Conservation (phyloP, 2,797 vertebrate genomes). For the Mormyrops boulengeri region DNA sequence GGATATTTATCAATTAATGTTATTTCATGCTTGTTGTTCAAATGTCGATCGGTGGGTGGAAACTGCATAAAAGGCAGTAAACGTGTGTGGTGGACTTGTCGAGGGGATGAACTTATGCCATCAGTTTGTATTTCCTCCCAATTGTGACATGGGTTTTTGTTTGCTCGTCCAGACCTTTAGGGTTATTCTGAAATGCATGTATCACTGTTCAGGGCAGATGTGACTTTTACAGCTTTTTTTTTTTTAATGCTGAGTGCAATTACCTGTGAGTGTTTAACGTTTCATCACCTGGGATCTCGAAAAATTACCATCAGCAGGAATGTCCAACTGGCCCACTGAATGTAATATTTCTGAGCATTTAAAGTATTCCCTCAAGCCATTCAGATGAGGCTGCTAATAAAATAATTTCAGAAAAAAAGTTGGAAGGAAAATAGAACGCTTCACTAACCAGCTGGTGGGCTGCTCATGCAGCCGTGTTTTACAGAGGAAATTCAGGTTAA, state of each 20-base stretch:
- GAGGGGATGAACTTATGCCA: background rate
- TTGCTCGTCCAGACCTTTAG: background rate
- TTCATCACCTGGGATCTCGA: slow-evolving; percentile 14
- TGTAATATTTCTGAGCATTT: slow-evolving; percentile 4
- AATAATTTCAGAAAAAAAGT: slow-evolving; percentile 4
- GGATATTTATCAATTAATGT: background rate
- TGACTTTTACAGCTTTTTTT: background rate
- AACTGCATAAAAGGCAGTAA: background rate
- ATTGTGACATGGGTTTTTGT: background rate
- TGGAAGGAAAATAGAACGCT: slow-evolving; percentile 3
- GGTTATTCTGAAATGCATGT: background rate
- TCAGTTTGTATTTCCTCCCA: background rate
- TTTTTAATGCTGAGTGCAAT: background rate
- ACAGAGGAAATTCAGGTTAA: background rate
- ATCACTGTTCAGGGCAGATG: slow-evolving; percentile 17
- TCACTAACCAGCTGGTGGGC: background rate
- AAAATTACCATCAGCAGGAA: background rate
- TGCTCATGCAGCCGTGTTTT: background rate
- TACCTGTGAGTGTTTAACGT: slow-evolving; percentile 4
- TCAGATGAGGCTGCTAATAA: background rate
- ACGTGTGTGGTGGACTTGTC: background rate
- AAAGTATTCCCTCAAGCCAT: slow-evolving; percentile 9
- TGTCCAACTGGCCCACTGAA: slow-evolving; percentile 8
- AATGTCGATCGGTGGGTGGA: background rate
- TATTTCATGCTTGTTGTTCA: background rate